Percentiles rank a stretch among this genome's conserved stretches.
Conservation (phyloP, 2,797 vertebrate species). For the Margarornis squamiger region DNA sequence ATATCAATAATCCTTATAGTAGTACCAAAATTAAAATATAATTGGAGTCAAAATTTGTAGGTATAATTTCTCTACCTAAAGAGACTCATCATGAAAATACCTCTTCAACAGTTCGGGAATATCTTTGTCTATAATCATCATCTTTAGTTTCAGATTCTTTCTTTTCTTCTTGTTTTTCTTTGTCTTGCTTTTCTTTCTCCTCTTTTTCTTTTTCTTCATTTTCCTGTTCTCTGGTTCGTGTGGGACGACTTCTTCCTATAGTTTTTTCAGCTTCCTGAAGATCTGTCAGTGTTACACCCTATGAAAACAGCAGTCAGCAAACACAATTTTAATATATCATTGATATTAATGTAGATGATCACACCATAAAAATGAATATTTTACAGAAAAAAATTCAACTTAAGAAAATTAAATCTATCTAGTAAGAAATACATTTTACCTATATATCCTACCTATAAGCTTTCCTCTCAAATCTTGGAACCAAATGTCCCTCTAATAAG, state of each 20-base stretch:
- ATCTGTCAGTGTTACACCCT: slow-evolving; percentile 97
- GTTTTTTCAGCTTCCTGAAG: slow-evolving; percentile 99
- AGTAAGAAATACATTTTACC: background rate
- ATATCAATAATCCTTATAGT: background rate
- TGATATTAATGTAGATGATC: background rate
- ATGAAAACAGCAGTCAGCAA: background rate
- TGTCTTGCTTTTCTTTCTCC: slow-evolving; percentile 90
- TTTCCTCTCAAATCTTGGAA: background rate
- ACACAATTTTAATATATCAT: background rate
- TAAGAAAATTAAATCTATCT: background rate
- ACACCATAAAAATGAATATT: background rate
- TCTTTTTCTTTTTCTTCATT: slow-evolving; percentile 96
- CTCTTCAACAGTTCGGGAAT: slow-evolving; percentile 89
- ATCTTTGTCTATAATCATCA: slow-evolving; percentile 93
- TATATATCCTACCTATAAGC: background rate
- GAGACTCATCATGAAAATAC: slow-evolving; percentile 74
- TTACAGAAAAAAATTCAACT: background rate
- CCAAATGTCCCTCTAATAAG: background rate
- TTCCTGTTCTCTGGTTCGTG: slow-evolving; percentile 89
- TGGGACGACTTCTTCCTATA: slow-evolving; percentile 88
- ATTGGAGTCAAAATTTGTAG: background rate
- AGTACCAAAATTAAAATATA: background rate
- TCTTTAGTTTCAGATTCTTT: slow-evolving; percentile 92
- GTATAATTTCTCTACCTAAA: background rate
- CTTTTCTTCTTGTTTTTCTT: slow-evolving; percentile 93